phyloP scores from a whole-genome alignment of 2,888 invertebrate genomes.

The Thecophora atra region DNA sequence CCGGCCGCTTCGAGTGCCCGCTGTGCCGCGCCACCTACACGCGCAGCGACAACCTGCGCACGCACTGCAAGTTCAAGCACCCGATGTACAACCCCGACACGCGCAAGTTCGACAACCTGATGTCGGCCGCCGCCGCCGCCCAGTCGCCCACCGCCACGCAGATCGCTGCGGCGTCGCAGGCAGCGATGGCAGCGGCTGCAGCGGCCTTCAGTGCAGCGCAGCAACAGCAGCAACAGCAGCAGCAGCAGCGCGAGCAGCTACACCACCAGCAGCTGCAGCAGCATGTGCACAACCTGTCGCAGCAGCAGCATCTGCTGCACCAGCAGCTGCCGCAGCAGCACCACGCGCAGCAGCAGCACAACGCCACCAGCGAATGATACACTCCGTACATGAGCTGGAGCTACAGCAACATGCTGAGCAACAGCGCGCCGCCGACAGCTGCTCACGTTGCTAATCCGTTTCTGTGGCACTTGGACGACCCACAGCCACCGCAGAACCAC shows the following conservation, averaged over 20 bases:
- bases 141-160: constrained; percentile 70
- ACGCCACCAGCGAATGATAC: constrained; percentile 64
- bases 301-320: constrained; percentile 49
- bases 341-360: constrained; percentile 50
- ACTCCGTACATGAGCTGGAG: constrained; percentile 65
- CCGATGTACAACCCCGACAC: constrained; percentile 87
- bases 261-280: constrained; percentile 51
- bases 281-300: constrained; percentile 52
- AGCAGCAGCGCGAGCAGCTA: constrained; percentile 52
- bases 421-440: constrained; percentile 31
- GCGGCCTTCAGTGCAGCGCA: constrained; percentile 62
- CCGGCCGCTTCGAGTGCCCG: constrained; percentile 90
- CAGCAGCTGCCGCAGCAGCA: constrained; percentile 50
- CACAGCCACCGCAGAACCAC: constrained; percentile 34
- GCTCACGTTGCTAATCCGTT: constrained; percentile 47
- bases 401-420: constrained; percentile 56
- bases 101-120: constrained; percentile 82
- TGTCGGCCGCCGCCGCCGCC: constrained; percentile 69
- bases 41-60: constrained; percentile 90
- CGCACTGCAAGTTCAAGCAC: constrained; percentile 93
- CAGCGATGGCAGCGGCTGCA: constrained; percentile 66
- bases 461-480: constrained; percentile 59
- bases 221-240: constrained; percentile 54
- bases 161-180: constrained; percentile 67
- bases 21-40: constrained; percentile 91